Evolutionary conservation across 1,140 invertebrate species (phyloP).

Genomic region (Gryon sp.): DNA sequence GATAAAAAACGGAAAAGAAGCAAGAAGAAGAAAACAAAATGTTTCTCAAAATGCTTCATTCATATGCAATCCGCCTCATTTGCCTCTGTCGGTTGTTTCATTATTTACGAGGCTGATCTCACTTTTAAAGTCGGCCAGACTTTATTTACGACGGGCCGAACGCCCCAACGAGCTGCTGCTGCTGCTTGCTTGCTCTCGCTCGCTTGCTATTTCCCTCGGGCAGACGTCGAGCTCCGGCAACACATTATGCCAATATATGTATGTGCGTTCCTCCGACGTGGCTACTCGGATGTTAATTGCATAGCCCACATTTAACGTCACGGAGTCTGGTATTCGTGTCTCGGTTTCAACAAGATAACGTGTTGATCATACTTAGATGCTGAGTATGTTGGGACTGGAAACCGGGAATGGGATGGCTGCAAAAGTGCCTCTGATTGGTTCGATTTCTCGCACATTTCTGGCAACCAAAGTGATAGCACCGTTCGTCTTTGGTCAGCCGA

Average conservation of each 20-base stretch:
- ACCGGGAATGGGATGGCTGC: no score
- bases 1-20: no score
- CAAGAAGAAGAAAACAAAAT: no score
- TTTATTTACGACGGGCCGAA: slow-evolving; percentile 9
- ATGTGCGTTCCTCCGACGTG: slow-evolving; percentile 5
- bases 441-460: no score
- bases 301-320: slow-evolving; percentile 37
- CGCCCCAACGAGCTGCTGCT: background rate
- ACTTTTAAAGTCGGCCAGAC: slow-evolving; percentile 27
- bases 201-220: slow-evolving; percentile 1
- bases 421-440: no score
- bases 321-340: slow-evolving; percentile 19
- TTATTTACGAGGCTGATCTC: slow-evolving; percentile 35
- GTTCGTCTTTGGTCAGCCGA: no score
- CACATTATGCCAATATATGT: slow-evolving; percentile 23
- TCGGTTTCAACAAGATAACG: slow-evolving; percentile 18
- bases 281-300: slow-evolving; percentile 33
- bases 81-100: slow-evolving; percentile 21
- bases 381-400: no score
- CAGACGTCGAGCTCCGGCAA: background rate
- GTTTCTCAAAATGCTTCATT: slow-evolving; percentile 30
- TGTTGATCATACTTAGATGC: slow-evolving; percentile 44
- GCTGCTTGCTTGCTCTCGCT: no score
- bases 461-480: no score
- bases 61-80: slow-evolving; percentile 30